Conservation (phyloP, 2,113 vertebrate genomes). For the Pimephales promelas region DNA sequence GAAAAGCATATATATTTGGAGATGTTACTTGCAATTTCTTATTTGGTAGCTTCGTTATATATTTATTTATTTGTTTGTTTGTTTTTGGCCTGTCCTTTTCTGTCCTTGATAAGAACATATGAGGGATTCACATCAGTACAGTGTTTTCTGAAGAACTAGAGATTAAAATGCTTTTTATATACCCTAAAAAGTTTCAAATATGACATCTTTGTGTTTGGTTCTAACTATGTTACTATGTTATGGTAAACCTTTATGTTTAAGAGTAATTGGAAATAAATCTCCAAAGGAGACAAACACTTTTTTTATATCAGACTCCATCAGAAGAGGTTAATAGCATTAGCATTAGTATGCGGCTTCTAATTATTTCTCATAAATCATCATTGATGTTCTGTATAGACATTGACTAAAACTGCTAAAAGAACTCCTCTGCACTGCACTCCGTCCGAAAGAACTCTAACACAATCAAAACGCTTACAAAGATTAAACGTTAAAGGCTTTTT, state of each 20-base stretch:
- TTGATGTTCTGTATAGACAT: constrained; percentile 7
- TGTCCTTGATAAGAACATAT: background rate
- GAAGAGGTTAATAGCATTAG: constrained; percentile 28
- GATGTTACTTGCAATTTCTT: too few species aligned
- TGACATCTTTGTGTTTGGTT: background rate
- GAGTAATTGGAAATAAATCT: background rate
- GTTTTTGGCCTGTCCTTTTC: background rate
- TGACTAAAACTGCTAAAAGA: background rate
- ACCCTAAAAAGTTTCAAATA: background rate
- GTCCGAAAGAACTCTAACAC: background rate
- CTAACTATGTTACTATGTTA: too few species aligned
- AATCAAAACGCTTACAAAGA: background rate
- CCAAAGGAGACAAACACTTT: background rate
- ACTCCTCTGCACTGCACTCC: background rate
- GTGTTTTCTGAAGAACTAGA: background rate
- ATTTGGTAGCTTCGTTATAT: too few species aligned
- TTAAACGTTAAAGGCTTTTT: constrained; percentile 10
- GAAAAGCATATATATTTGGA: too few species aligned
- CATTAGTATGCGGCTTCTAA: constrained; percentile 20
- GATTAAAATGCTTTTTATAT: background rate
- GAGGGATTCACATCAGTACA: background rate
- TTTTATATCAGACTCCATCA: background rate
- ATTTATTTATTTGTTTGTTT: too few species aligned
- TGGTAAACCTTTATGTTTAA: background rate
- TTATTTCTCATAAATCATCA: constrained; percentile 34